Percentiles rank a stretch among this genome's conserved stretches.
Conservation (phyloP, 2,888 invertebrate species). For the Aphidius colemani region DNA sequence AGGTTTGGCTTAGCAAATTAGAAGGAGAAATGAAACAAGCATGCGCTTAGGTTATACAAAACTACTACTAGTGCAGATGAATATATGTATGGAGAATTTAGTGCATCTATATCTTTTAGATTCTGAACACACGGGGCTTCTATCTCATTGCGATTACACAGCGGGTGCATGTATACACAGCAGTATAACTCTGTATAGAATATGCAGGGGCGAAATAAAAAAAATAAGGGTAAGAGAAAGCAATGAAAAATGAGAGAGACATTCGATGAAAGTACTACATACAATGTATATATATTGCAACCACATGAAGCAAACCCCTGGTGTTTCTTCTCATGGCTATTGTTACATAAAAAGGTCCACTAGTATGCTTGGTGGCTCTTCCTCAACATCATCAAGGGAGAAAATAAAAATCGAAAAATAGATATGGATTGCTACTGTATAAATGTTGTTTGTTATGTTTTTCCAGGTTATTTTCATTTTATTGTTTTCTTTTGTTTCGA, state of each 20-base stretch:
- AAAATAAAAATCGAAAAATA: conserved; percentile 3
- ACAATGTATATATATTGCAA: background rate
- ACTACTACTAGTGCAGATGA: background rate
- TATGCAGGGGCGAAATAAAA: too few relatives aligned
- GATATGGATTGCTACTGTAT: background rate
- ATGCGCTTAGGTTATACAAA: background rate
- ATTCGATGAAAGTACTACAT: background rate
- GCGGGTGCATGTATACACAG: background rate
- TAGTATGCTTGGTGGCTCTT: conserved; percentile 1
- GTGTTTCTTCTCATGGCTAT: background rate
- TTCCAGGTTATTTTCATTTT: too few relatives aligned
- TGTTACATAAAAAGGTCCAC: conserved; percentile 6
- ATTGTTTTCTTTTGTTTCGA: too few relatives aligned
- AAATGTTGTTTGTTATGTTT: too few relatives aligned
- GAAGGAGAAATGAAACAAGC: conserved; percentile 41
- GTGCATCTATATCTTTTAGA: background rate
- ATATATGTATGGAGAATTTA: conserved; percentile 7
- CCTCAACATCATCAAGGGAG: background rate
- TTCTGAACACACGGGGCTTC: conserved; percentile 3
- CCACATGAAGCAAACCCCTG: conserved; percentile 9
- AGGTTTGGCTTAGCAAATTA: conserved; percentile 53
- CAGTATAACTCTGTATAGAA: too few relatives aligned
- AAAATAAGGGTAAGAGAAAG: too few relatives aligned
- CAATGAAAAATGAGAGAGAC: conserved; percentile 4
- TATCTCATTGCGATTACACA: conserved; percentile 13